Conservation (phyloP, 2,113 vertebrate species). For the Prunella fulvescens region DNA sequence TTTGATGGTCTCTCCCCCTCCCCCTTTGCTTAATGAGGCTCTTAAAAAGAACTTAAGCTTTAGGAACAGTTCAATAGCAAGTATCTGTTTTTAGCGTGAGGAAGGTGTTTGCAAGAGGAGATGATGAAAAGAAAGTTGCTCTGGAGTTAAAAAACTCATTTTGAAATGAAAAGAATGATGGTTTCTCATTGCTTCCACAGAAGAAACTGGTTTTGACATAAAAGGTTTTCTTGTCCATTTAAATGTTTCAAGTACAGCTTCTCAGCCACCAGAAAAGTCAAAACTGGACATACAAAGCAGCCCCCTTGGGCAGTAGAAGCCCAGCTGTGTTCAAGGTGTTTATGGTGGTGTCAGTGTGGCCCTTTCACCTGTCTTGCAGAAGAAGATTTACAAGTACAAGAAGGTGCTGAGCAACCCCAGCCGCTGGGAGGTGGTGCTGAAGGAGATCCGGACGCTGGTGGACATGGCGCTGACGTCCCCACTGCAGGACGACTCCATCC, state of each 20-base stretch:
- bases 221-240: background rate
- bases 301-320: background rate
- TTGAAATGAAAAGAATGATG: background rate
- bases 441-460: slow-evolving; percentile 96
- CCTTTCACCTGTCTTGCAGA: slow-evolving; percentile 70
- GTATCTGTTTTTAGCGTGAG: background rate
- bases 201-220: background rate
- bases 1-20: background rate
- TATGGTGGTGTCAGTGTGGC: background rate
- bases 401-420: slow-evolving; percentile 96
- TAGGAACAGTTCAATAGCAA: background rate
- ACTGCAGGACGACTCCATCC: slow-evolving; percentile 96
- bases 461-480: slow-evolving; percentile 96
- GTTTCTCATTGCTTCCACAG: background rate
- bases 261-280: background rate
- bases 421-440: slow-evolving; percentile 96
- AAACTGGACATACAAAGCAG: background rate
- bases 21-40: background rate
- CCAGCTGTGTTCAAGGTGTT: background rate
- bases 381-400: slow-evolving; percentile 99
- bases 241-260: background rate
- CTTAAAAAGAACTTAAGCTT: background rate
- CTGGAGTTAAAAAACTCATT: background rate
- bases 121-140: background rate
- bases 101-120: background rate